Conservation (phyloP, 1,140 invertebrate species). For the Neoseiulus cucumeris region DNA sequence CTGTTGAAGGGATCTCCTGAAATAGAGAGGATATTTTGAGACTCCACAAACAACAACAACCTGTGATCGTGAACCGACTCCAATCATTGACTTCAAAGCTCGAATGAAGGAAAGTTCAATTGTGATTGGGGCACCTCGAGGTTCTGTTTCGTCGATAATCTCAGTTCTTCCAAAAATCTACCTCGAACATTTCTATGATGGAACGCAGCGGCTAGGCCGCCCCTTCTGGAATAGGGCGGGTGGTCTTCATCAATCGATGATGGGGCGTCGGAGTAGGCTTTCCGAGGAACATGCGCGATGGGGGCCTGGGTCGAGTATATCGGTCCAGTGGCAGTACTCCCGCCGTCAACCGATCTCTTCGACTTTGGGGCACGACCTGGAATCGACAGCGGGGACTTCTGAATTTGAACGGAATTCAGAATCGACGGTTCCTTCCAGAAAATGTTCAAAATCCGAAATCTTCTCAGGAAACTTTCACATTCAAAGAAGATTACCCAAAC, state of each 20-base stretch:
- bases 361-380: not conserved
- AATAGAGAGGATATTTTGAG: not conserved
- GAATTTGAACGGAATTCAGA: too few species aligned
- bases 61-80: too few species aligned
- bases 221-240: not conserved
- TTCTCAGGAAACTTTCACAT: too few species aligned
- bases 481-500: not conserved
- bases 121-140: too few species aligned
- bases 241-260: constrained; percentile 5
- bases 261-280: constrained; percentile 1
- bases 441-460: too few species aligned
- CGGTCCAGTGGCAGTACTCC: not conserved
- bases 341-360: constrained; percentile 4
- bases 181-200: constrained; percentile 4
- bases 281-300: not conserved
- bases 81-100: too few species aligned
- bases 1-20: not conserved
- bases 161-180: not conserved
- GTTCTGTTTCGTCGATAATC: too few species aligned
- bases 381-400: too few species aligned
- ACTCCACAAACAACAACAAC: too few species aligned
- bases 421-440: too few species aligned
- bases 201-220: not conserved
- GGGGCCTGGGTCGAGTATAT: not conserved
- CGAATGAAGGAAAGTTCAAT: too few species aligned